Evolutionary conservation across 2,888 invertebrate species (phyloP).

Genomic region (Idaea straminata): DNA sequence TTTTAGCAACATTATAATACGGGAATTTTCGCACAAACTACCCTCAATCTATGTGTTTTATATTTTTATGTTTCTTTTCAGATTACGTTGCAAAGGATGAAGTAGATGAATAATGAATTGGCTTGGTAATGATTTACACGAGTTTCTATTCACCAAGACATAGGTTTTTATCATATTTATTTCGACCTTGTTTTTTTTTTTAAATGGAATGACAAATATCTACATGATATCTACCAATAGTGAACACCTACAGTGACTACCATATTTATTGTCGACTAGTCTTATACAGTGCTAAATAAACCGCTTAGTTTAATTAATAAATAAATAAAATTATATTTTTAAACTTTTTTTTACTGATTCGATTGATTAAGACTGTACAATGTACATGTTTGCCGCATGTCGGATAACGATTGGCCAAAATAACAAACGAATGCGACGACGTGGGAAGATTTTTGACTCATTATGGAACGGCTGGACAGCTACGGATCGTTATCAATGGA

Average conservation of each 20-base stretch:
- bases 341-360: conserved; percentile 1
- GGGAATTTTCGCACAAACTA: neutral
- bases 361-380: too few relatives aligned
- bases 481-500: too few relatives aligned
- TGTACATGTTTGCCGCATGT: too few relatives aligned
- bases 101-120: conserved; percentile 29
- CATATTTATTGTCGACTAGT: conserved; percentile 39
- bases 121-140: neutral
- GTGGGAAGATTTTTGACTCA: too few relatives aligned
- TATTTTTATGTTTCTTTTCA: conserved; percentile 23
- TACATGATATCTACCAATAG: too few relatives aligned
- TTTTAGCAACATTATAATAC: neutral
- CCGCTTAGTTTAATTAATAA: conserved; percentile 30
- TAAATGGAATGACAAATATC: too few relatives aligned
- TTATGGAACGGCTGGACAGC: too few relatives aligned
- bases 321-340: conserved; percentile 44
- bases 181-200: too few relatives aligned
- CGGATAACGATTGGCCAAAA: too few relatives aligned
- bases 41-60: neutral
- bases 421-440: too few relatives aligned
- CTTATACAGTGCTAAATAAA: conserved; percentile 35
- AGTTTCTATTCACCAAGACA: neutral
- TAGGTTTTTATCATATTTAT: neutral
- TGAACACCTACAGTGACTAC: conserved; percentile 10
- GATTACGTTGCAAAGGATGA: conserved; percentile 29